phyloP scores from a whole-genome alignment of 2,113 vertebrate genomes.

The Cricetomys ansorgei region DNA sequence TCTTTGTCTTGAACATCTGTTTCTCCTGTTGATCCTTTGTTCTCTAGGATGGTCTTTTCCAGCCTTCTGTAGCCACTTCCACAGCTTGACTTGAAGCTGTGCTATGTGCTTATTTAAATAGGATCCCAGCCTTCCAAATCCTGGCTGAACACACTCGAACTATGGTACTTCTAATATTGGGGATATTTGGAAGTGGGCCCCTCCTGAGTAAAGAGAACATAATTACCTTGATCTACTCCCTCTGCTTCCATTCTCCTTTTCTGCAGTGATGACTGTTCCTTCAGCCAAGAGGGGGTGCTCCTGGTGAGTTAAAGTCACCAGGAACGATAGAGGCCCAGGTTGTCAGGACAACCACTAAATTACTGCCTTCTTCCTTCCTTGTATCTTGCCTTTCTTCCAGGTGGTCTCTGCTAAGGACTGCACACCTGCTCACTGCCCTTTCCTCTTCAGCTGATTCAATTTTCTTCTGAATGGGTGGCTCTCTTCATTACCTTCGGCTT shows the following conservation, averaged over 20 bases:
- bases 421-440: not conserved
- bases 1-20: not conserved
- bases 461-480: slow-evolving; percentile 47
- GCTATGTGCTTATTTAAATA: not conserved
- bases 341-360: slow-evolving; percentile 60
- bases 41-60: not conserved
- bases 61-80: not conserved
- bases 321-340: slow-evolving; percentile 15
- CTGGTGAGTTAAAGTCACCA: slow-evolving; percentile 37
- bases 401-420: not conserved
- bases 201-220: not conserved
- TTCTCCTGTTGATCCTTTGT: not conserved
- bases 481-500: slow-evolving; percentile 61
- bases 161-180: not conserved
- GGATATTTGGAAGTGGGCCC: not conserved
- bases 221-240: not conserved
- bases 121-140: not conserved
- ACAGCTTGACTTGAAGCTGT: not conserved
- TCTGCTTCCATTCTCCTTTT: not conserved
- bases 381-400: slow-evolving; percentile 40
- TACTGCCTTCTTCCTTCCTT: not conserved
- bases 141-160: not conserved
- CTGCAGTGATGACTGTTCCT: not conserved
- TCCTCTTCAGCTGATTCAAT: slow-evolving; percentile 5
- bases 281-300: slow-evolving; percentile 34